Evolutionary conservation across 2,113 vertebrate species (phyloP).

Genomic region (Gracilinanus agilis): DNA sequence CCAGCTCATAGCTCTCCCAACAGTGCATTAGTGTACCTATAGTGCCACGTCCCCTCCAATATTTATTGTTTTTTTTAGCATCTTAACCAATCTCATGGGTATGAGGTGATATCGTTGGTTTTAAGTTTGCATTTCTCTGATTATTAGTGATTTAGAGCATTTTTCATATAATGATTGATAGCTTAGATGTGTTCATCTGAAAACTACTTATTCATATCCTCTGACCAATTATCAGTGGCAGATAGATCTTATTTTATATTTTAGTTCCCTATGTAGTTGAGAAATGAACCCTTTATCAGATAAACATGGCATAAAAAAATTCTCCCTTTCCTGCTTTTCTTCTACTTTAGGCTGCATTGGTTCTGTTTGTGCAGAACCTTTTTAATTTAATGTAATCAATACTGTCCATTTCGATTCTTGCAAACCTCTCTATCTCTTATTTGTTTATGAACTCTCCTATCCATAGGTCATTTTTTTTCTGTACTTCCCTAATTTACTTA

Average conservation of each 20-base stretch:
- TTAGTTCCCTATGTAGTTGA: background rate
- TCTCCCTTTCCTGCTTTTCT: background rate
- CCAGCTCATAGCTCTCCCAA: background rate
- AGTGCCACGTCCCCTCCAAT: background rate
- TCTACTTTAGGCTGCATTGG: background rate
- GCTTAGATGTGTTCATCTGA: background rate
- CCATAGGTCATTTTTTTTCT: background rate
- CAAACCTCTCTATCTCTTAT: background rate
- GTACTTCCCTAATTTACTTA: background rate
- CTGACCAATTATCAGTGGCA: background rate
- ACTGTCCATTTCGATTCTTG: background rate
- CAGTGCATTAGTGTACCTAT: background rate
- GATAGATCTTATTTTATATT: background rate
- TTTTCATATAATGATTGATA: background rate
- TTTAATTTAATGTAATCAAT: background rate
- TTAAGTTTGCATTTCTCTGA: background rate
- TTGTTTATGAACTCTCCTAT: background rate
- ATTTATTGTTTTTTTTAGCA: background rate
- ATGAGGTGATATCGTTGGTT: background rate
- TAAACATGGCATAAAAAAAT: background rate
- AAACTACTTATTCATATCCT: background rate
- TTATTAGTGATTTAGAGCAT: background rate
- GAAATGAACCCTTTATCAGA: background rate
- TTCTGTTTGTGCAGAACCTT: background rate
- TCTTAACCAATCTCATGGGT: background rate